These are phyloP conservation scores for Selene dorsalis DNA, from an alignment of 2,797 vertebrate species.

Conservation along the genomic window DNA sequence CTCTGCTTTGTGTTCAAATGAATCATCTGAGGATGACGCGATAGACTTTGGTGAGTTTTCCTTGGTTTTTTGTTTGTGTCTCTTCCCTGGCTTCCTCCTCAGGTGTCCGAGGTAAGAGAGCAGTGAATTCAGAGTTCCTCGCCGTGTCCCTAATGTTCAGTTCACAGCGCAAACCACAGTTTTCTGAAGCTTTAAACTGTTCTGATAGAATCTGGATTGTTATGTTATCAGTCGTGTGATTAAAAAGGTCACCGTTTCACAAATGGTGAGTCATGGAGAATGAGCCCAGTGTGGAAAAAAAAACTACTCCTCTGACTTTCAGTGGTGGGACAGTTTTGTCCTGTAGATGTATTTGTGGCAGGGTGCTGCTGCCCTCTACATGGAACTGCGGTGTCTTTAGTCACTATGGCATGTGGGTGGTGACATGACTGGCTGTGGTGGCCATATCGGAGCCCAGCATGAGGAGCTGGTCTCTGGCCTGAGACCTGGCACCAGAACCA, in stretches of 20 bases:
- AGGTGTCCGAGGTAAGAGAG: slow-evolving; percentile 3
- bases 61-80: slow-evolving; percentile 61
- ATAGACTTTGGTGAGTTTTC: slow-evolving; percentile 79
- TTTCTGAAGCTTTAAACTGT: slow-evolving; percentile 6
- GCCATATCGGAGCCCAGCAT: slow-evolving; percentile 68
- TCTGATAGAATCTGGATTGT: slow-evolving; percentile 18
- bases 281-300: slow-evolving; percentile 42
- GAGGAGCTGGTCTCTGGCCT: slow-evolving; percentile 60
- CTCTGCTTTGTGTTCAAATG: slow-evolving; percentile 31
- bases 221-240: slow-evolving; percentile 22
- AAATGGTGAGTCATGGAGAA: slow-evolving; percentile 60
- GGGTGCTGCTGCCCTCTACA: slow-evolving; percentile 67
- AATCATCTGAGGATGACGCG: slow-evolving; percentile 57
- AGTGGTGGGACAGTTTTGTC: slow-evolving; percentile 55
- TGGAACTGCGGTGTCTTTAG: slow-evolving; percentile 55
- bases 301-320: slow-evolving; percentile 30
- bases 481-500: slow-evolving; percentile 66
- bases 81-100: slow-evolving; percentile 33
- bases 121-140: background rate
- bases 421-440: slow-evolving; percentile 63
- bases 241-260: slow-evolving; percentile 60
- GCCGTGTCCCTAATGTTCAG: slow-evolving; percentile 15
- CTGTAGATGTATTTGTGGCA: slow-evolving; percentile 49
- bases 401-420: slow-evolving; percentile 62
- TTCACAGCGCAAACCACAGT: background rate